Evolutionary conservation across 2,888 invertebrate genomes (phyloP).

Genomic region (Malthinus seriepunctatus): DNA sequence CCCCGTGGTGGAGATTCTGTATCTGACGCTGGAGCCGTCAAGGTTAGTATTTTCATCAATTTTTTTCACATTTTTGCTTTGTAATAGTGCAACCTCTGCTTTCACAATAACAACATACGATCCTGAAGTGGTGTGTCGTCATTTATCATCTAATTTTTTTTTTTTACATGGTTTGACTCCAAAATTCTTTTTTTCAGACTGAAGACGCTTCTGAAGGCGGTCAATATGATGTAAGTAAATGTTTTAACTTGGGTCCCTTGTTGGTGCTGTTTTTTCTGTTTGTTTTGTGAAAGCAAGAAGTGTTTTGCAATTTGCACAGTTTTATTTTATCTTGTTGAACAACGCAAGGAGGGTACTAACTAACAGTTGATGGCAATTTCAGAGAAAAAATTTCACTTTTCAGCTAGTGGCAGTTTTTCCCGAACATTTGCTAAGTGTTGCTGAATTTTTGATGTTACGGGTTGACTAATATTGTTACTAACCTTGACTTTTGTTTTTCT

Average conservation of each 20-base stretch:
- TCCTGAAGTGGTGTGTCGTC: too few species aligned
- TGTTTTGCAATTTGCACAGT: background rate
- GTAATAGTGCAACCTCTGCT: too few species aligned
- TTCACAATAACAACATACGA: too few species aligned
- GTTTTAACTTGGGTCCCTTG: too few species aligned
- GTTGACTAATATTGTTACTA: slow-evolving; percentile 7
- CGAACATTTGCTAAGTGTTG: too few species aligned
- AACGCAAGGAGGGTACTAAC: too few species aligned
- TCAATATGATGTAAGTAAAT: slow-evolving; percentile 51
- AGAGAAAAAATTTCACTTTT: too few species aligned
- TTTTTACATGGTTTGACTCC: background rate
- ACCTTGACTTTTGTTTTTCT: slow-evolving; percentile 35
- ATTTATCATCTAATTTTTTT: background rate
- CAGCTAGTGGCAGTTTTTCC: too few species aligned
- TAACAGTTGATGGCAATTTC: too few species aligned
- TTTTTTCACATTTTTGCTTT: background rate
- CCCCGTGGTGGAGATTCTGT: slow-evolving; percentile 52
- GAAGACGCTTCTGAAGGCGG: slow-evolving; percentile 51
- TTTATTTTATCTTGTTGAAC: too few species aligned
- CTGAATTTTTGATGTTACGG: background rate
- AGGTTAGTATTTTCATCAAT: slow-evolving; percentile 36
- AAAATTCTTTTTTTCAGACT: slow-evolving; percentile 43
- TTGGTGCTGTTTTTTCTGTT: slow-evolving; percentile 14
- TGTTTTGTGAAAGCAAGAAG: slow-evolving; percentile 5
- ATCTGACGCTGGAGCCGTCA: slow-evolving; percentile 50